These are phyloP conservation scores for Porphyrio hochstetteri DNA, from an alignment of 2,113 vertebrate genomes.

Conservation along the genomic window DNA sequence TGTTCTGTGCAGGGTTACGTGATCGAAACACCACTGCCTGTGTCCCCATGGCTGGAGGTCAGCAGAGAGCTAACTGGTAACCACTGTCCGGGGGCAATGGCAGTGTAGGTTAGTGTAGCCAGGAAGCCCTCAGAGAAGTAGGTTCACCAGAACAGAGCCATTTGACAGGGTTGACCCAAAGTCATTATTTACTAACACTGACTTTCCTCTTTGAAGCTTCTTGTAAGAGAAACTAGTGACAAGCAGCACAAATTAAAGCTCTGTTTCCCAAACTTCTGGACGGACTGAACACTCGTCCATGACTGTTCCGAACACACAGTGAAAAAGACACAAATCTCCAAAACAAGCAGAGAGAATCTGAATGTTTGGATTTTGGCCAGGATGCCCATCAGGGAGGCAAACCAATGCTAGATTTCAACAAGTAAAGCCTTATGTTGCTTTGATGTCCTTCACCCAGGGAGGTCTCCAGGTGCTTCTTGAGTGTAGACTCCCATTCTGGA, in stretches of 20 bases:
- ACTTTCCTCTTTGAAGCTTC: not conserved
- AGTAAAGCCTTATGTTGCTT: not conserved
- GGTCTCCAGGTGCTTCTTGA: not conserved
- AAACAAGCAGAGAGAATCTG: not conserved
- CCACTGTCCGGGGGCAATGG: fast-evolving
- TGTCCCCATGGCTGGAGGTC: too few species aligned
- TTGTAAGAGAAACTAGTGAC: not conserved
- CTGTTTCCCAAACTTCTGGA: not conserved
- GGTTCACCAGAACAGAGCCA: not conserved
- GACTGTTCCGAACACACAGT: not conserved
- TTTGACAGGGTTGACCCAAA: not conserved
- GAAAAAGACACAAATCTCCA: not conserved
- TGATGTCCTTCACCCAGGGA: not conserved
- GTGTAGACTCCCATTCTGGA: not conserved
- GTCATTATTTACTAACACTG: not conserved
- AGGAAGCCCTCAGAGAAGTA: not conserved
- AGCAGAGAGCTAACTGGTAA: too few species aligned
- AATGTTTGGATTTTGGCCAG: not conserved
- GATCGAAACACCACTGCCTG: not conserved
- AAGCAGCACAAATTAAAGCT: not conserved
- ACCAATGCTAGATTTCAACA: not conserved
- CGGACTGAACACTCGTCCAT: not conserved
- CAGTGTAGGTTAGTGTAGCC: not conserved
- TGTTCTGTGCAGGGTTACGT: not conserved
- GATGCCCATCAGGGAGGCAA: not conserved